phyloP scores from a whole-genome alignment of 2,888 invertebrate genomes.

The Timema podura region DNA sequence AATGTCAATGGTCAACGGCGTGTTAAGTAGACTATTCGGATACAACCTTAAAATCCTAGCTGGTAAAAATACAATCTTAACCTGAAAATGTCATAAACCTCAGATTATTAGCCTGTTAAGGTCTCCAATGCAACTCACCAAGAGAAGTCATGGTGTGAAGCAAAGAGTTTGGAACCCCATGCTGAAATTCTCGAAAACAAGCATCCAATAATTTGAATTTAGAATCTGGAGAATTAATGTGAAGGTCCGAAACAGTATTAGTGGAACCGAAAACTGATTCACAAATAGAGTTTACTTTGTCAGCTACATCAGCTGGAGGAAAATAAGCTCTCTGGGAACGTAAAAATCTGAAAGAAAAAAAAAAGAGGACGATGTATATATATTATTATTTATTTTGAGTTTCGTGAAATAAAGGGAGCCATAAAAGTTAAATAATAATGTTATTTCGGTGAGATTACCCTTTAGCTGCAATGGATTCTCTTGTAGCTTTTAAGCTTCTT shows the following conservation, averaged over 20 bases:
- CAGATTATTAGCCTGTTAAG: not conserved
- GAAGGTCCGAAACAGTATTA: constrained; percentile 41
- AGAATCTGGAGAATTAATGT: constrained; percentile 42
- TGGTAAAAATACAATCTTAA: too few relatives aligned
- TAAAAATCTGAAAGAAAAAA: constrained; percentile 60
- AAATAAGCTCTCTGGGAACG: constrained; percentile 69
- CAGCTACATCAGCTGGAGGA: constrained; percentile 63
- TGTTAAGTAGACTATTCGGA: too few relatives aligned
- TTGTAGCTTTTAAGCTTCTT: constrained; percentile 48
- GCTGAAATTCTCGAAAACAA: constrained; percentile 67
- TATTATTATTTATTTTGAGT: too few relatives aligned
- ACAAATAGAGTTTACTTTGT: constrained; percentile 60
- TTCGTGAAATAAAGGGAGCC: not conserved
- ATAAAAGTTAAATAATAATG: constrained; percentile 3
- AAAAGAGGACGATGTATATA: not conserved
- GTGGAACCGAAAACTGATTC: constrained; percentile 41
- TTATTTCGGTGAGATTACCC: constrained; percentile 50
- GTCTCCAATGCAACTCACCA: constrained; percentile 46
- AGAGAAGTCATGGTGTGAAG: constrained; percentile 70
- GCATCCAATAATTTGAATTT: constrained; percentile 68
- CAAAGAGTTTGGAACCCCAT: constrained; percentile 77
- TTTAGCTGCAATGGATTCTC: constrained; percentile 63
- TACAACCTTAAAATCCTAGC: too few relatives aligned
- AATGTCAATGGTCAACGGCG: too few relatives aligned
- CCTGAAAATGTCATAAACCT: too few relatives aligned